phyloP scores from a whole-genome alignment of 1,140 invertebrate species.

The Penaeus japonicus region DNA sequence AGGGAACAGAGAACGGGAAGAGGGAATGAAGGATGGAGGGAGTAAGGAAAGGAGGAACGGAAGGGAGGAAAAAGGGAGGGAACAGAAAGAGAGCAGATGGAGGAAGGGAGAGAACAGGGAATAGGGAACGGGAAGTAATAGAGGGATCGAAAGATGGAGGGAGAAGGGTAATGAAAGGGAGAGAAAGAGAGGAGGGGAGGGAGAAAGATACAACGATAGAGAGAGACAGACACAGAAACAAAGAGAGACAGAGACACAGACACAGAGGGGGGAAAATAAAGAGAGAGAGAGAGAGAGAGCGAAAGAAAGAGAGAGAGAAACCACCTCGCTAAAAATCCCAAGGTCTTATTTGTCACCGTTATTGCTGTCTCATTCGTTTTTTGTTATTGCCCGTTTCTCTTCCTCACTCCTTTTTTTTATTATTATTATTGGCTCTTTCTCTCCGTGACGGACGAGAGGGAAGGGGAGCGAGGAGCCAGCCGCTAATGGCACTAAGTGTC shows the following conservation, averaged over 20 bases:
- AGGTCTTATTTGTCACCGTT: not conserved
- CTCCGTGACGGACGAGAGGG: too few species aligned
- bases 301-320: conserved; percentile 10
- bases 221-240: not conserved
- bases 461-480: too few species aligned
- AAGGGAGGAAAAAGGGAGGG: too few species aligned
- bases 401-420: too few species aligned
- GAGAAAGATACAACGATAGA: not conserved
- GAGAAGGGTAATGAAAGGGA: not conserved
- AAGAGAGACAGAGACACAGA: conserved; percentile 24
- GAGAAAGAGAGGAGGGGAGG: not conserved
- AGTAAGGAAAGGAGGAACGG: too few species aligned
- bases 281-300: conserved; percentile 29
- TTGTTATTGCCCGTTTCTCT: not conserved
- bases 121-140: not conserved
- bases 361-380: not conserved
- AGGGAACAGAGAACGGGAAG: too few species aligned
- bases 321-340: not conserved
- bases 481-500: too few species aligned
- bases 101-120: too few species aligned
- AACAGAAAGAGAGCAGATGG: too few species aligned
- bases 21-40: too few species aligned
- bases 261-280: conserved; percentile 29
- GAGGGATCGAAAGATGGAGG: not conserved
- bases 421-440: too few species aligned